phyloP scores from a whole-genome alignment of 2,888 invertebrate genomes.

The Tipula helvola region DNA sequence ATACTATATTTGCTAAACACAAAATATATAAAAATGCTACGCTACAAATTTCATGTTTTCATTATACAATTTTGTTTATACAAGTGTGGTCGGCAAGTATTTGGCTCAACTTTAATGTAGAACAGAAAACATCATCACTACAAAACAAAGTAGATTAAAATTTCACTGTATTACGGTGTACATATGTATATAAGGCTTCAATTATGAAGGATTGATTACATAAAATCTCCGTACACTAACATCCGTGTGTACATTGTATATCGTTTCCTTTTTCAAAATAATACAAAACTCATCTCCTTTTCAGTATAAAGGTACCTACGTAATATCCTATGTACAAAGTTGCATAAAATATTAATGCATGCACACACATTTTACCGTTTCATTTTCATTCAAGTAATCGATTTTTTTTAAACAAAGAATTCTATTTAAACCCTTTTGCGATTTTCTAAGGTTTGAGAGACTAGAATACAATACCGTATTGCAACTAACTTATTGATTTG shows the following conservation, averaged over 20 bases:
- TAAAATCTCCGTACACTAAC: not conserved
- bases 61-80: not conserved
- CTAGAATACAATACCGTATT: not conserved
- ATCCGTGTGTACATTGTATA: not conserved
- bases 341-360: not conserved
- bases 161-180: not conserved
- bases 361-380: not conserved
- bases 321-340: not conserved
- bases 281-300: not conserved
- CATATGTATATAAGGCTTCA: not conserved
- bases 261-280: not conserved
- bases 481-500: not conserved
- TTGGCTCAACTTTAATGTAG: not conserved
- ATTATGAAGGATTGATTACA: not conserved
- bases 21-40: not conserved
- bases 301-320: not conserved
- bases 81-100: not conserved
- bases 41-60: not conserved
- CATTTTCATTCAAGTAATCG: not conserved
- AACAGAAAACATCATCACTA: not conserved
- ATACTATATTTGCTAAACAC: not conserved
- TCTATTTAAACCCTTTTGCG: not conserved
- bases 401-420: not conserved
- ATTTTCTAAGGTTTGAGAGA: not conserved
- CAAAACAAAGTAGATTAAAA: not conserved